Percentiles rank a stretch among this genome's conserved stretches.
Evolutionary conservation across 2,888 invertebrate species (phyloP).

Genomic region (Chymomyza fuscimana): DNA sequence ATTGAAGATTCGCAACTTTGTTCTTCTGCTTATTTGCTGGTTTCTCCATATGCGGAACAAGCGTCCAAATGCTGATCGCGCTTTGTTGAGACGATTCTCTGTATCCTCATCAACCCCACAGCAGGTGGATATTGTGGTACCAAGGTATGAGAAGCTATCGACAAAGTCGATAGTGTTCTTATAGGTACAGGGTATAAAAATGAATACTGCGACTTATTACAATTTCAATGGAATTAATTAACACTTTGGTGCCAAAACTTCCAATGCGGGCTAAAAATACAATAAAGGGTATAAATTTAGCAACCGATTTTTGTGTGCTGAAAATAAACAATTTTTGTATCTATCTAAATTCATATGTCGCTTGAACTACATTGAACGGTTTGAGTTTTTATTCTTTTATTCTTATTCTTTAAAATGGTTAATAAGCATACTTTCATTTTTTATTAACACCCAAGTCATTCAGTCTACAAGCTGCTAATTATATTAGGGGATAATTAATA

Average conservation of each 20-base stretch:
- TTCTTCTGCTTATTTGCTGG: no score
- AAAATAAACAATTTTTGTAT: constrained; percentile 16
- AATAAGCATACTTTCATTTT: constrained; percentile 5
- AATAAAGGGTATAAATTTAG: constrained; percentile 17
- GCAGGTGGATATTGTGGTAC: no score
- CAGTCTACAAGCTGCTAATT: background rate
- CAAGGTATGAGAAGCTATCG: no score
- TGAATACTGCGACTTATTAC: background rate
- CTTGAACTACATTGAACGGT: background rate
- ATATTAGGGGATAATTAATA: no score
- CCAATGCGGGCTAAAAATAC: background rate
- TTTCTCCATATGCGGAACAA: no score
- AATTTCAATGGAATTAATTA: constrained; percentile 5
- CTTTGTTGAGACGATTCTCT: no score
- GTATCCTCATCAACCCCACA: no score
- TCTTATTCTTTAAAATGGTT: background rate
- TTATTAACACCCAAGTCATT: constrained; percentile 7
- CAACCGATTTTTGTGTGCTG: background rate
- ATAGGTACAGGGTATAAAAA: background rate
- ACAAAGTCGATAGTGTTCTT: no score
- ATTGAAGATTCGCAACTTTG: no score
- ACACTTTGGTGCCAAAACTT: constrained; percentile 9
- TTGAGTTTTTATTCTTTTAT: no score
- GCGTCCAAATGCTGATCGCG: no score
- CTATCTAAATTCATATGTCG: background rate